Evolutionary conservation across 2,888 invertebrate genomes (phyloP), one percentile per base, ranked within the genome.

Genomic region (Scaptomyza caliginosa): DNA sequence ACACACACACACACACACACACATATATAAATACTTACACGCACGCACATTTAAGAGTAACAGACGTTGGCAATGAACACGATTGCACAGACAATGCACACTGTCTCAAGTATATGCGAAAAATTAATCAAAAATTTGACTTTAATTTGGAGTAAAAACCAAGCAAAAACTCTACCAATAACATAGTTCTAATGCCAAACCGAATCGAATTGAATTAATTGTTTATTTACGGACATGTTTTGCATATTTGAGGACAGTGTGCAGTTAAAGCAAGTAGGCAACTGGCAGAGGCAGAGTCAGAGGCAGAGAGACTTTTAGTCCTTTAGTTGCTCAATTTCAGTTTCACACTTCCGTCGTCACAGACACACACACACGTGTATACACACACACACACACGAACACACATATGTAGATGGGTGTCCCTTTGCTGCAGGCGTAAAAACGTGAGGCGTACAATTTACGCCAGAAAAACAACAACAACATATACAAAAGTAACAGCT

Each of bases 281-380:
- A 75, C 78, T 64, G 59, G 62, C 63, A 60, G 72, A 83, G 80
- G 56, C 63, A 60, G 72, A 86, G 80, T 83, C 80, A 60, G 72
- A 83, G 80, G 56, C 63, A 60, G 72, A 86, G 80, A 79, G n/a
- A n/a, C 80, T 80, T 80, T 80, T 86, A 82, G 83, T 83, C 85
- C 84, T 87, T 88, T 88, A 88, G 89, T 89, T 89, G 89, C 90
- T 89, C 89, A 89, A 89, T 90, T 89, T 90, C 88, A 89, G 89
- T 79, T 89, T 89, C 88, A 90, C 89, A 89, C 90, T 90, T 89
- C 88, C 89, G 86, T 62, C 77, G 80, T 79, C 82, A 63, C 81
- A 70, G 62, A 60, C 58, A 64, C 21, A 67, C 58, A 50, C 40
- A 52, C 46, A 34, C 42, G 8, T 8, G 1, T 16, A 30, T n/a